Evolutionary conservation across 2,888 invertebrate genomes (phyloP), one percentile per base, ranked within the genome.

Genomic region (Rhorus exstirpatorius): DNA sequence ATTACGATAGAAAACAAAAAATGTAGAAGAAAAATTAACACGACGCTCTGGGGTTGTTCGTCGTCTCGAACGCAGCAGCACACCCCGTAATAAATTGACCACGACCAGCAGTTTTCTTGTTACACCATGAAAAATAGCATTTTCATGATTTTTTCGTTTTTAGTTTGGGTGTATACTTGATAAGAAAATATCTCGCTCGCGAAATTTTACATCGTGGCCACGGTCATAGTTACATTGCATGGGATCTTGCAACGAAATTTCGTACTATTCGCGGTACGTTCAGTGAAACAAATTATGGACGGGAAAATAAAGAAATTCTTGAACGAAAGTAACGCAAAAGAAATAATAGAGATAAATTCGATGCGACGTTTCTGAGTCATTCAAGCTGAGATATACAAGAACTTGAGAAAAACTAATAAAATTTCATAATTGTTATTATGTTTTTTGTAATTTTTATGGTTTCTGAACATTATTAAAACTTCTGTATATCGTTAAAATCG

Each of bases 401-500:
- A 2, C 31, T 2, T 31, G 6, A 31, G 31, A 2, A 3, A 31
- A 31, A 31, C 6, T 6, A 6, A 31, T 6, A 31, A 31, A 2
- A 6, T 31, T 31, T 31, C 31, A 3, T 31, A 2, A 31, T 31
- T 31, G 6, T n/a, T 31, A 31, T 31, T 31, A 6, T 6, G 31
- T 31, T 6, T 31, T 31, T 31, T 3, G 2, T 6, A n/a, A 46
- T 6, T 49, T 55, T 12, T 70, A 58, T 78, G 63, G 31, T 75
- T 76, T 60, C 35, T 14, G 61, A 58, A 24, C 74, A 81, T 79
- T 84, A 87, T 88, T 88, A 85, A 83, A 85, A 83, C 85, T 88
- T 89, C 89, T 90, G 85, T 44, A 31, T 44, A 60, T n/a, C 21
- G 10, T 63, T 60, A 4, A 53, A 51, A 41, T 70, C 24, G 31